Conservation (phyloP, 2,797 vertebrate genomes). For the Fratercula arctica region DNA sequence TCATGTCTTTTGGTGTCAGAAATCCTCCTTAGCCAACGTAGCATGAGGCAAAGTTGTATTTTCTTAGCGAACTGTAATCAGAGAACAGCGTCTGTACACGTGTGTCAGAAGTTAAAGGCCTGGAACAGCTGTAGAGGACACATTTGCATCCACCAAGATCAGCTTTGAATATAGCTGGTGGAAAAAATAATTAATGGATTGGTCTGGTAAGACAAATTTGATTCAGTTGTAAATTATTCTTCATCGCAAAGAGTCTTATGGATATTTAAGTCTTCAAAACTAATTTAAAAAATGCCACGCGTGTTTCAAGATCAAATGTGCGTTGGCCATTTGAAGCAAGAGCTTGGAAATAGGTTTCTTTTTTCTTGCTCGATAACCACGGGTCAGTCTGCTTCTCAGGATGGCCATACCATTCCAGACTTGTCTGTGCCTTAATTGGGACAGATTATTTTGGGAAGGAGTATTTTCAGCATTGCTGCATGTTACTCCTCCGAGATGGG, state of each 20-base stretch:
- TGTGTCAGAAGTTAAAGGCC: not conserved
- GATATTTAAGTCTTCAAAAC: not conserved
- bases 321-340: not conserved
- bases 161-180: not conserved
- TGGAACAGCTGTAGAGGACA: not conserved
- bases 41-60: not conserved
- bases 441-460: conserved; percentile 7
- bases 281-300: accelerated
- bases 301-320: not conserved
- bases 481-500: not conserved
- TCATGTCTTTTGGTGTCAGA: not conserved
- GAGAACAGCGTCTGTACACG: not conserved
- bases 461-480: not conserved
- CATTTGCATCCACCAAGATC: not conserved
- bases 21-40: not conserved
- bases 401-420: not conserved
- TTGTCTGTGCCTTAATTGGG: conserved; percentile 5
- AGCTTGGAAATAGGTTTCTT: not conserved
- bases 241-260: not conserved
- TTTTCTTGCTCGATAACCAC: not conserved
- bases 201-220: not conserved
- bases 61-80: not conserved
- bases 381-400: conserved; percentile 8
- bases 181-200: not conserved
- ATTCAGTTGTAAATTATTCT: not conserved